Percentiles rank a stretch among this genome's conserved stretches.
Evolutionary conservation across 2,113 vertebrate genomes (phyloP).

Genomic region (Cryptomyrus ogoouensis): DNA sequence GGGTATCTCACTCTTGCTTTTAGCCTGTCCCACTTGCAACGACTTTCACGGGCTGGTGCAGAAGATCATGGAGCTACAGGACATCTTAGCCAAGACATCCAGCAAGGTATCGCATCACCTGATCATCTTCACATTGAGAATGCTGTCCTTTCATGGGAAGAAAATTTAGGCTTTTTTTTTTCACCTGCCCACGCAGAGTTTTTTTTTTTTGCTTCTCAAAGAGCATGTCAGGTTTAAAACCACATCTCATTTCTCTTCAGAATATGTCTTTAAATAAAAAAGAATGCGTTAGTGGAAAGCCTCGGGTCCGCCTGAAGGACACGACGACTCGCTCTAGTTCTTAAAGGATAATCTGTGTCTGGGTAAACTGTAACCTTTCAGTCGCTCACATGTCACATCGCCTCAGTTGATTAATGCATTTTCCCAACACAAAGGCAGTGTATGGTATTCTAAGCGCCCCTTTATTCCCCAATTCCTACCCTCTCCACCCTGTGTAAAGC

Average conservation of each 20-base stretch:
- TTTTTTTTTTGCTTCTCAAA: neutral
- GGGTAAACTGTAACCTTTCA: neutral
- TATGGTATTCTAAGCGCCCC: neutral
- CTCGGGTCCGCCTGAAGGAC: neutral
- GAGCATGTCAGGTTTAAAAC: neutral
- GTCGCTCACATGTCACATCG: neutral
- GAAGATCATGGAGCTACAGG: conserved; percentile 98
- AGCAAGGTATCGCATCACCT: conserved; percentile 75
- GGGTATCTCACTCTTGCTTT: conserved; percentile 27
- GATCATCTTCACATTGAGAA: neutral
- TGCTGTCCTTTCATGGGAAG: neutral
- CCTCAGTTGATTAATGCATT: conserved; percentile 18
- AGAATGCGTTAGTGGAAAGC: neutral
- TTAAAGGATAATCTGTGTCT: neutral
- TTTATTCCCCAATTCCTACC: neutral
- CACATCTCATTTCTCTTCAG: conserved; percentile 3
- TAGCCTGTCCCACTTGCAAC: conserved; percentile 95
- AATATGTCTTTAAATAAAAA: neutral
- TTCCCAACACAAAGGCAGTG: conserved; percentile 11
- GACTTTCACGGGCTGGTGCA: conserved; percentile 98
- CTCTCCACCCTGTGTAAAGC: conserved; percentile 55
- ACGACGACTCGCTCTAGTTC: neutral
- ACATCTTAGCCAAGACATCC: conserved; percentile 94
- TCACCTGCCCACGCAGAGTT: neutral
- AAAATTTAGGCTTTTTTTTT: neutral